Conservation (phyloP, 1,140 invertebrate genomes). For the Sycobia sp. region DNA sequence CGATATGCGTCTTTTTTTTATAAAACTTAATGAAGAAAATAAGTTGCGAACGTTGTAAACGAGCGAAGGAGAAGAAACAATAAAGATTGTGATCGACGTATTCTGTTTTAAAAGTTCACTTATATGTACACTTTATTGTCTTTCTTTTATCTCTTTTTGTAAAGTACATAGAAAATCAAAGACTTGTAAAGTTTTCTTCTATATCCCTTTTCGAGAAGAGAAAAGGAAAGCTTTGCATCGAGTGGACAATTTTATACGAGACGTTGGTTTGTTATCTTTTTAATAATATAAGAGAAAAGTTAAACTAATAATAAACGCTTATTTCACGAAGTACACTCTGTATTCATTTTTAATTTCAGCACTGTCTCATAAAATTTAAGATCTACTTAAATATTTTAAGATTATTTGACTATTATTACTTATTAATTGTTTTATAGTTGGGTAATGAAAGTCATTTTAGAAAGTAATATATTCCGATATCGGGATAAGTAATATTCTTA, state of each 20-base stretch:
- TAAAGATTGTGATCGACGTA: constrained; percentile 1
- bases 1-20: constrained; percentile 2
- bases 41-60: constrained; percentile 9
- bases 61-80: neutral
- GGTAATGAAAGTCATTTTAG: no score
- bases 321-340: constrained; percentile 16
- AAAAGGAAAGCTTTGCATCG: constrained; percentile 12
- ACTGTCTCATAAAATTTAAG: no score
- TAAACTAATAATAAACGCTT: constrained; percentile 33
- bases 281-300: constrained; percentile 28
- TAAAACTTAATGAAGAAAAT: constrained; percentile 7
- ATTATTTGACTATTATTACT: no score
- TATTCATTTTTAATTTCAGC: no score
- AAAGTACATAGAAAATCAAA: constrained; percentile 23
- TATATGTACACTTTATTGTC: neutral
- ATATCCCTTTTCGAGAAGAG: neutral
- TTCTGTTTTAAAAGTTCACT: neutral
- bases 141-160: neutral
- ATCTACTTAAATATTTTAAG: no score
- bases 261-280: constrained; percentile 30
- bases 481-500: no score
- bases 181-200: constrained; percentile 22
- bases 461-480: no score
- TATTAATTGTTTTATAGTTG: no score
- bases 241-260: constrained; percentile 29